phyloP scores from a whole-genome alignment of 1,140 invertebrate species.

The Cotesia glomerata region DNA sequence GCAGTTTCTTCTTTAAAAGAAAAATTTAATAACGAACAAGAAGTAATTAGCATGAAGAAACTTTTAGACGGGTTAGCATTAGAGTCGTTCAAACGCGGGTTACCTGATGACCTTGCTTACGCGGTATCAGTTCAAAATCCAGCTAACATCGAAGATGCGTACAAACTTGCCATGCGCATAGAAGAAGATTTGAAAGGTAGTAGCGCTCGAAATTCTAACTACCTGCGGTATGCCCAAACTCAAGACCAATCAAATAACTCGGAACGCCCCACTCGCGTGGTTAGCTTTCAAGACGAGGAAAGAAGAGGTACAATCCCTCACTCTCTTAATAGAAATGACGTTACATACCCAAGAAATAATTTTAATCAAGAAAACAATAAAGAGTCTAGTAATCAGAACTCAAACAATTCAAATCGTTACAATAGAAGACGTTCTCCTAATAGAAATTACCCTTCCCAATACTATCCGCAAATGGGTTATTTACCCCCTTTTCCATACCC shows the following conservation, averaged over 20 bases:
- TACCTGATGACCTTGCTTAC: constrained; percentile 13
- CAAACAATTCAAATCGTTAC: neutral
- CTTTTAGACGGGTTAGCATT: neutral
- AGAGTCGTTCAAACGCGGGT: constrained; percentile 2
- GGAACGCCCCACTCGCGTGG: too few relatives aligned
- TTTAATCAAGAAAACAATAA: neutral
- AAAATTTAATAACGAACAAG: neutral
- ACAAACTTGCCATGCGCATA: neutral
- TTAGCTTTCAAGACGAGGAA: too few relatives aligned
- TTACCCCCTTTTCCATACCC: too few relatives aligned
- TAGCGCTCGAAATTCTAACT: neutral
- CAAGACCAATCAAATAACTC: too few relatives aligned
- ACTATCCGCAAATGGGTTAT: too few relatives aligned
- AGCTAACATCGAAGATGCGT: constrained; percentile 1
- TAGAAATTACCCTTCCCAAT: too few relatives aligned
- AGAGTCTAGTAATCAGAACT: neutral
- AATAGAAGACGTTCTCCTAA: too few relatives aligned
- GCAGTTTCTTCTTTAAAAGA: constrained; percentile 2
- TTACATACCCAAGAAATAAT: too few relatives aligned
- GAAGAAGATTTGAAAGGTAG: constrained; percentile 10
- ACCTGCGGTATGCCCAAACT: neutral
- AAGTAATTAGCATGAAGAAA: neutral
- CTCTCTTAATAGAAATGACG: neutral
- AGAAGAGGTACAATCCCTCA: too few relatives aligned
- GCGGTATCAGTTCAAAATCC: constrained; percentile 20